A percentile compares a stretch with the other conserved stretches of the same genome.
These are phyloP conservation scores for Troides aeacus DNA, from an alignment of 2,888 invertebrate genomes.

Conservation along the genomic window DNA sequence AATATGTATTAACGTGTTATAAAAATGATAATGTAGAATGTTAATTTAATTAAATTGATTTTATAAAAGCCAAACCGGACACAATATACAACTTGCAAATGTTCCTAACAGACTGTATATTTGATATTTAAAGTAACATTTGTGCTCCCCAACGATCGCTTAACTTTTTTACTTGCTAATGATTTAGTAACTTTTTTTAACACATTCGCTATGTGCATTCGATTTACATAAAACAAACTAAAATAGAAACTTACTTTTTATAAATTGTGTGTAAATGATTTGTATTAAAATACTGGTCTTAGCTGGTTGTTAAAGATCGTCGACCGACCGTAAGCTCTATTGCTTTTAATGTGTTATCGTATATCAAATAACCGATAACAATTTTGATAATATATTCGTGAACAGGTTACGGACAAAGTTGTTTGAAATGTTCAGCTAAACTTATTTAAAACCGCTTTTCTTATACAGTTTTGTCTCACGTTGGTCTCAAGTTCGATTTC, in stretches of 20 bases:
- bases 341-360: slow-evolving; percentile 12
- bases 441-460: too few species aligned
- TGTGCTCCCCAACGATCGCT: neutral
- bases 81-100: neutral
- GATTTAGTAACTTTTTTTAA: neutral
- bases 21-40: neutral
- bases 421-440: too few species aligned
- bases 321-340: slow-evolving; percentile 3
- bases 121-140: neutral
- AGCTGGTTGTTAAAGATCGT: neutral
- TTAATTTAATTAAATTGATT: neutral
- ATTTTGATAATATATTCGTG: neutral
- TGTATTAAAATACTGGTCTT: too few species aligned
- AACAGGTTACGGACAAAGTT: slow-evolving; percentile 2
- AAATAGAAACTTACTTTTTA: too few species aligned
- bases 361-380: slow-evolving; percentile 9
- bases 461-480: too few species aligned
- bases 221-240: too few species aligned
- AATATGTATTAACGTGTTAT: neutral
- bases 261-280: too few species aligned
- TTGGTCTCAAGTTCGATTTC: too few species aligned
- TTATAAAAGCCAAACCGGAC: neutral
- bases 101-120: neutral
- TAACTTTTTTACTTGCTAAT: neutral
- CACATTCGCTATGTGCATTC: too few species aligned